Conservation (phyloP, 2,113 vertebrate genomes). For the Nibea coibor region DNA sequence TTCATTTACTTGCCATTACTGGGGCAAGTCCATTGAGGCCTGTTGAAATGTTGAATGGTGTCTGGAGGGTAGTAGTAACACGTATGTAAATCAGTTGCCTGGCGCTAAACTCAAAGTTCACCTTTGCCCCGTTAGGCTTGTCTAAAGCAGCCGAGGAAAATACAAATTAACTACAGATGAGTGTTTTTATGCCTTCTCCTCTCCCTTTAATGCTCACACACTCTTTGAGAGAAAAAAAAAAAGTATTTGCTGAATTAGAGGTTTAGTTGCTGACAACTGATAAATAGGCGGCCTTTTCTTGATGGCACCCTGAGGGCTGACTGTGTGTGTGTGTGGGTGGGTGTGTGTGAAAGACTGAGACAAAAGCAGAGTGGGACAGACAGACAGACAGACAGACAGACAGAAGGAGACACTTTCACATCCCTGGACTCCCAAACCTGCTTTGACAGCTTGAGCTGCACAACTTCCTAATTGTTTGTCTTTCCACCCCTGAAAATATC, state of each 20-base stretch:
- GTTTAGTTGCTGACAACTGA: slow-evolving; percentile 85
- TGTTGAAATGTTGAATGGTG: slow-evolving; percentile 59
- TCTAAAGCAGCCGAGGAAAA: slow-evolving; percentile 26
- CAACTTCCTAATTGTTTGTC: slow-evolving; percentile 76
- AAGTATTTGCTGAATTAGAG: slow-evolving; percentile 79
- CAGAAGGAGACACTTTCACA: slow-evolving; percentile 49
- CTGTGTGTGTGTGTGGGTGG: slow-evolving; percentile 37
- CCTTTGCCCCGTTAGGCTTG: slow-evolving; percentile 50
- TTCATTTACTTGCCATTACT: slow-evolving; percentile 78
- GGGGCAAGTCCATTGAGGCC: slow-evolving; percentile 65
- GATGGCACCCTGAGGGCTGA: slow-evolving; percentile 80
- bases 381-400: slow-evolving; percentile 13
- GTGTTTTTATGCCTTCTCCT: slow-evolving; percentile 39
- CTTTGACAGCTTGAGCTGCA: slow-evolving; percentile 76
- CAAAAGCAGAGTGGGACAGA: slow-evolving; percentile 33
- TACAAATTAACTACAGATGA: slow-evolving; percentile 70
- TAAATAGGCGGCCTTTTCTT: slow-evolving; percentile 79
- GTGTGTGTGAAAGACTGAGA: slow-evolving; percentile 35
- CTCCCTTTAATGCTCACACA: slow-evolving; percentile 57
- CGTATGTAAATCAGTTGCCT: slow-evolving; percentile 74
- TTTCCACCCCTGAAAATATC: slow-evolving; percentile 58
- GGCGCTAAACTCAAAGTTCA: slow-evolving; percentile 68
- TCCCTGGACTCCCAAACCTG: slow-evolving; percentile 63
- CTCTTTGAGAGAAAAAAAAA: slow-evolving; percentile 69
- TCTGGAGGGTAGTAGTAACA: slow-evolving; percentile 66